phyloP scores from a whole-genome alignment of 2,888 invertebrate species.

The Phrixothrix hirtus region DNA sequence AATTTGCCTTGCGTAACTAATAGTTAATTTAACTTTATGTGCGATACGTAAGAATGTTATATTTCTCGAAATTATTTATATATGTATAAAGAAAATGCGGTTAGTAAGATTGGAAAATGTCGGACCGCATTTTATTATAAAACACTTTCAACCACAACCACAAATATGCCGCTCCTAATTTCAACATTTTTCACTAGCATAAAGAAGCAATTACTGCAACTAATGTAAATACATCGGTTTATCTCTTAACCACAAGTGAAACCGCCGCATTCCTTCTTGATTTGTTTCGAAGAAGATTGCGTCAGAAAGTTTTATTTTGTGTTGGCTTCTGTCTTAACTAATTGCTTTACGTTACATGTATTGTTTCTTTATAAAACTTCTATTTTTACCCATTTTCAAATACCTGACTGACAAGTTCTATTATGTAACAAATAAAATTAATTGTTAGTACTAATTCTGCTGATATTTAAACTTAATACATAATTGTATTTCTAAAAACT shows the following conservation, averaged over 20 bases:
- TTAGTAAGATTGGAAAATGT: background rate
- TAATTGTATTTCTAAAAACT: background rate
- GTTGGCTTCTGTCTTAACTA: background rate
- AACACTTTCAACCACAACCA: conserved; percentile 13
- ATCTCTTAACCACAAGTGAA: conserved; percentile 24
- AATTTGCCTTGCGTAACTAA: too few species aligned
- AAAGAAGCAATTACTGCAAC: conserved; percentile 24
- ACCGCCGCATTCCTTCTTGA: conserved; percentile 27
- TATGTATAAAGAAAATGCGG: too few species aligned
- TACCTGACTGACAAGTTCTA: background rate
- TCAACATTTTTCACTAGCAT: conserved; percentile 26
- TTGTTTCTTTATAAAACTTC: background rate
- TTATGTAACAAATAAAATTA: background rate
- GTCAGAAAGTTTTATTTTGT: conserved; percentile 13
- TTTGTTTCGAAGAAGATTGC: conserved; percentile 23
- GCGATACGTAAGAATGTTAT: too few species aligned
- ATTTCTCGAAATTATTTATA: too few species aligned
- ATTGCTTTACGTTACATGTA: background rate
- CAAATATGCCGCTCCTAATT: conserved; percentile 30
- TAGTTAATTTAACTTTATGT: too few species aligned
- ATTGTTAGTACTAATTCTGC: background rate
- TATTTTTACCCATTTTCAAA: background rate
- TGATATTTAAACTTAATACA: background rate
- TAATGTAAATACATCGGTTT: conserved; percentile 26
- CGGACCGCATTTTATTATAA: background rate